These are phyloP conservation scores for Cebidichthys violaceus DNA, from an alignment of 2,113 vertebrate species.

Conservation along the genomic window DNA sequence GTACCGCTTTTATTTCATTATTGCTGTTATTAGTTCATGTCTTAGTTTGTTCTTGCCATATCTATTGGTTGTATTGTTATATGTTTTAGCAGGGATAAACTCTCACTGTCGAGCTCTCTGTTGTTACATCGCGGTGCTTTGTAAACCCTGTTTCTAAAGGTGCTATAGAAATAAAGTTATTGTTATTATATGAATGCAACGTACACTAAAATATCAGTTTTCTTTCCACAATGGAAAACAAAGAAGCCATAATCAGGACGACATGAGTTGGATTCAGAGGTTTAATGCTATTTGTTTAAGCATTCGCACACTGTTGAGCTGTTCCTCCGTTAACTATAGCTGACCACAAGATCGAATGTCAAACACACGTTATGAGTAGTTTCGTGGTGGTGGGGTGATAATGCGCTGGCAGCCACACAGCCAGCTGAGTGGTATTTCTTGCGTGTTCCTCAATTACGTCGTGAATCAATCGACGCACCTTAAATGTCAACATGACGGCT, in stretches of 20 bases:
- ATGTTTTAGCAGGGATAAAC: background rate
- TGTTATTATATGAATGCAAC: background rate
- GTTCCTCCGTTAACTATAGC: too few species aligned
- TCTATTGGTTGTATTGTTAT: background rate
- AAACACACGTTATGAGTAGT: background rate
- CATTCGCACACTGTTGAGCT: too few species aligned
- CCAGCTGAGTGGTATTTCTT: too few species aligned
- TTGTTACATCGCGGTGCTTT: background rate
- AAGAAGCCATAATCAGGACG: background rate
- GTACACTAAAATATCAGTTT: background rate
- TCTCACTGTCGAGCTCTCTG: background rate
- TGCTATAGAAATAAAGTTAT: background rate
- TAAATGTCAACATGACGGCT: too few species aligned
- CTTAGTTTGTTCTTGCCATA: background rate
- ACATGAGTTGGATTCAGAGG: background rate
- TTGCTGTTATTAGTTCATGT: background rate
- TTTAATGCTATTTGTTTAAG: background rate
- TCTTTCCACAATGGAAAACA: slow-evolving; percentile 10
- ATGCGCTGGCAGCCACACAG: background rate
- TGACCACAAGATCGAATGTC: background rate
- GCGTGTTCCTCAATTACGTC: too few species aligned
- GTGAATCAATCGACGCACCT: too few species aligned
- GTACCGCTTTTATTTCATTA: background rate
- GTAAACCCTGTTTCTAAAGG: too few species aligned
- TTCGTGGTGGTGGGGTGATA: background rate